These are phyloP conservation scores for Leucosticte australis DNA, from an alignment of 2,113 vertebrate species.

Conservation along the genomic window DNA sequence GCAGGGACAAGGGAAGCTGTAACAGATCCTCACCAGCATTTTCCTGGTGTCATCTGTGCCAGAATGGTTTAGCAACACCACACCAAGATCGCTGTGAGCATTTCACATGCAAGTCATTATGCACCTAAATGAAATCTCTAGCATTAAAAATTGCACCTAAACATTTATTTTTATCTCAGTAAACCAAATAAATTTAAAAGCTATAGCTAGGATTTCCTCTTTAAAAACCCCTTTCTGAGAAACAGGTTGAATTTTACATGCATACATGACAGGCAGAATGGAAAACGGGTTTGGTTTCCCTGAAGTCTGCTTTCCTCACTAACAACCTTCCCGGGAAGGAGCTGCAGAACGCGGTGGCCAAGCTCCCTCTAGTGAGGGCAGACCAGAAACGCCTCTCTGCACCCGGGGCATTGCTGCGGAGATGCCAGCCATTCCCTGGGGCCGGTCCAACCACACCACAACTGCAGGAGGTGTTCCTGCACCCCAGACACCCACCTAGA, in stretches of 20 bases:
- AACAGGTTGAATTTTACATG: not conserved
- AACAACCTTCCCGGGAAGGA: not conserved
- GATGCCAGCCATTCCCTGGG: not conserved
- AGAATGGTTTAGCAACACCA: not conserved
- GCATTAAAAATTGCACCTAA: not conserved
- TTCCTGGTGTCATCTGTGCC: not conserved
- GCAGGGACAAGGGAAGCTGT: not conserved
- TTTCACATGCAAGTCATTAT: not conserved
- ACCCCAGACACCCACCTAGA: not conserved
- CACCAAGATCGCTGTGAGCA: not conserved
- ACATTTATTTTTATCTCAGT: not conserved
- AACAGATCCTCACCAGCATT: not conserved
- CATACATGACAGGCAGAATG: not conserved
- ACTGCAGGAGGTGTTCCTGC: not conserved
- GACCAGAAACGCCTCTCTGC: not conserved
- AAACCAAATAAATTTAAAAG: not conserved
- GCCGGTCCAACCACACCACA: not conserved
- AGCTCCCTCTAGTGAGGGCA: slow-evolving; percentile 37
- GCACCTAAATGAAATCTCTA: not conserved
- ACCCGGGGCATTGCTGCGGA: not conserved
- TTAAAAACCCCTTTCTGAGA: not conserved
- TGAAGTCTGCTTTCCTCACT: not conserved
- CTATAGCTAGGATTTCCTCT: not conserved
- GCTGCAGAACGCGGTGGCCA: not conserved
- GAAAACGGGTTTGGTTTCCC: not conserved